phyloP scores from a whole-genome alignment of 2,113 vertebrate species.

The Pithys albifrons region DNA sequence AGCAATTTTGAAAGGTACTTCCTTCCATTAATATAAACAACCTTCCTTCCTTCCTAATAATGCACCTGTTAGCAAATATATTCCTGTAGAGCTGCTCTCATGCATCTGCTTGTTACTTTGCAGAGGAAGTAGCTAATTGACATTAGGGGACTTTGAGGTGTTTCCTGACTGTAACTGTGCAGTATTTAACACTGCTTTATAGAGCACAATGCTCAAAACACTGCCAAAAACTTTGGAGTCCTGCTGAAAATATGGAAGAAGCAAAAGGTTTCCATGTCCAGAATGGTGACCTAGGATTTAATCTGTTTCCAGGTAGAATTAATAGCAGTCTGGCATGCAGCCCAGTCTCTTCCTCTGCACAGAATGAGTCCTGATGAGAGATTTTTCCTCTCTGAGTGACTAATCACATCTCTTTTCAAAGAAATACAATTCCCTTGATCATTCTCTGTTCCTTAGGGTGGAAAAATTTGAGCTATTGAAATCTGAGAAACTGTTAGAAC shows the following conservation, averaged over 20 bases:
- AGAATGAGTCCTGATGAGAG: background rate
- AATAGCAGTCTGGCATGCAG: constrained; percentile 22
- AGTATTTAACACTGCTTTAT: constrained; percentile 51
- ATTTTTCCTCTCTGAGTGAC: constrained; percentile 5
- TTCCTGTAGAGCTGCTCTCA: background rate
- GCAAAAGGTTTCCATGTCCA: constrained; percentile 13
- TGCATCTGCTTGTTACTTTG: background rate
- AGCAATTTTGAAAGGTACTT: background rate
- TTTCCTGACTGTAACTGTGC: constrained; percentile 39
- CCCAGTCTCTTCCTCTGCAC: background rate
- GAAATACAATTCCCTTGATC: constrained; percentile 9
- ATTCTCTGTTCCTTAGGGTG: background rate
- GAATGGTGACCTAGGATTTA: constrained; percentile 42
- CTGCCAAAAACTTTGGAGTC: constrained; percentile 15
- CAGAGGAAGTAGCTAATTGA: constrained; percentile 62
- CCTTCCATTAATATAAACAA: constrained; percentile 31
- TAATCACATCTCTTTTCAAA: constrained; percentile 4
- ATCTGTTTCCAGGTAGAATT: constrained; percentile 56
- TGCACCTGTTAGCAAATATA: constrained; percentile 48
- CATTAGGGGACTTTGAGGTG: constrained; percentile 55
- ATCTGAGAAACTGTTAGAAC: constrained; percentile 8
- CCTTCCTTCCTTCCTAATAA: constrained; percentile 17
- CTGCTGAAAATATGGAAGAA: constrained; percentile 6
- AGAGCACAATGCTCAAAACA: constrained; percentile 38
- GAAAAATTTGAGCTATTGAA: background rate